Conservation (phyloP, 2,797 vertebrate genomes). For the Pangasius macronema region DNA sequence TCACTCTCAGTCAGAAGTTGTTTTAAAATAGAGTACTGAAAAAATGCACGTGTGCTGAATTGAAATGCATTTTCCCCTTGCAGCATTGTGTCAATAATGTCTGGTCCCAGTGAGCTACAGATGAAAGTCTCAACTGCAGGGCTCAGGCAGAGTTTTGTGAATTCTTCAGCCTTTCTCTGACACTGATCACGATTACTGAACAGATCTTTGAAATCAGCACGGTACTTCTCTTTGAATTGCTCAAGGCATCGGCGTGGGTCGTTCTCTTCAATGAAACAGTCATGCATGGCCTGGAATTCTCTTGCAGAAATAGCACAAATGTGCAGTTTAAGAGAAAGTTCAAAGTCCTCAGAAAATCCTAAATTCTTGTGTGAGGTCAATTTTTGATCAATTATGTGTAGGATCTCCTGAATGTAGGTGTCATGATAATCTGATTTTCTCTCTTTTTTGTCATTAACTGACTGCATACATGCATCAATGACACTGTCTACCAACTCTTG, state of each 20-base stretch:
- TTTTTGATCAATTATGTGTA: conserved; percentile 41
- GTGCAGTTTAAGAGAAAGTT: conserved; percentile 50
- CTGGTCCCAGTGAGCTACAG: neutral
- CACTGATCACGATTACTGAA: conserved; percentile 47
- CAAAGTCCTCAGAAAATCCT: neutral
- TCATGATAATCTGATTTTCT: conserved; percentile 38
- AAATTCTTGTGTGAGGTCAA: conserved; percentile 1
- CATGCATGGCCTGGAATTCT: conserved; percentile 57
- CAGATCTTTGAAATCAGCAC: conserved; percentile 47
- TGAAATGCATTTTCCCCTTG: conserved; percentile 13
- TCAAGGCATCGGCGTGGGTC: conserved; percentile 57
- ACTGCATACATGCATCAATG: conserved; percentile 12
- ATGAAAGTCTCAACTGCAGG: conserved; percentile 44
- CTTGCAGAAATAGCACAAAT: conserved; percentile 53
- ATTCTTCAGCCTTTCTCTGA: conserved; percentile 56
- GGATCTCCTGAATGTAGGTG: conserved; percentile 40
- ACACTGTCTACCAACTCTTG: conserved; percentile 26
- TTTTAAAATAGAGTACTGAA: conserved; percentile 42
- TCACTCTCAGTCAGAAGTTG: conserved; percentile 22
- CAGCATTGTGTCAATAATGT: conserved; percentile 29
- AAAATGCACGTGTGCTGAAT: neutral
- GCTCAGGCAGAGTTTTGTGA: conserved; percentile 56
- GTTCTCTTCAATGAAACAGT: conserved; percentile 35
- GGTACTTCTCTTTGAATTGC: conserved; percentile 61
- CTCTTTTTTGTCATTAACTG: conserved; percentile 8